Evolutionary conservation across 2,113 vertebrate species (phyloP).

Genomic region (Eretmochelys imbricata): DNA sequence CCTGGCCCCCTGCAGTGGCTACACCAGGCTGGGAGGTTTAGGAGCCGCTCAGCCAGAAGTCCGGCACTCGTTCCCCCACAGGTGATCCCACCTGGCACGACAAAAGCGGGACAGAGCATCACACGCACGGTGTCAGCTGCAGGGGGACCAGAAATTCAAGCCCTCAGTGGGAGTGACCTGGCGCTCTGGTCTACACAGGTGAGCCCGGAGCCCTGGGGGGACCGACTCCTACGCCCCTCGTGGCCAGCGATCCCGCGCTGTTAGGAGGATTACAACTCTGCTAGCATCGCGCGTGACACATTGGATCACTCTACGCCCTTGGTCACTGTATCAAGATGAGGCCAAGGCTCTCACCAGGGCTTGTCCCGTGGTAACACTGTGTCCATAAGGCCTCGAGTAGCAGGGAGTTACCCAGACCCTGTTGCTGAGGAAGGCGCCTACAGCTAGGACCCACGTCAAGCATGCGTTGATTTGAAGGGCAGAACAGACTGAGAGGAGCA

Average conservation of each 20-base stretch:
- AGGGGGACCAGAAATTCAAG: neutral
- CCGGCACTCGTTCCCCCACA: neutral
- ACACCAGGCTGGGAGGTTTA: no score
- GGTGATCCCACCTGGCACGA: neutral
- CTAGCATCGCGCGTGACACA: rapidly evolving
- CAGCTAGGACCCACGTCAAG: neutral
- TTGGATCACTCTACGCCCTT: neutral
- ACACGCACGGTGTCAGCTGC: neutral
- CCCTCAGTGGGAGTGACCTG: no score
- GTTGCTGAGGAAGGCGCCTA: neutral
- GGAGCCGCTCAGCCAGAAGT: neutral
- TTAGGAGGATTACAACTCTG: neutral
- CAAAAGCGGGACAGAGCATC: neutral
- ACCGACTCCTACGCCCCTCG: no score
- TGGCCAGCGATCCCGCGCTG: rapidly evolving
- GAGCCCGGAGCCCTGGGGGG: neutral
- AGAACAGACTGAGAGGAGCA: neutral
- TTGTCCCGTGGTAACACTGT: neutral
- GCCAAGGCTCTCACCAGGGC: no score
- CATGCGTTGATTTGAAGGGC: neutral
- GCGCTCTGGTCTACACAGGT: no score
- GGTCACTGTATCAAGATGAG: neutral
- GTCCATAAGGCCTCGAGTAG: rapidly evolving
- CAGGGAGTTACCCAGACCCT: no score
- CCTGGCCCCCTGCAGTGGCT: neutral